Conservation (phyloP, 2,888 invertebrate species). For the Lithophane socia region DNA sequence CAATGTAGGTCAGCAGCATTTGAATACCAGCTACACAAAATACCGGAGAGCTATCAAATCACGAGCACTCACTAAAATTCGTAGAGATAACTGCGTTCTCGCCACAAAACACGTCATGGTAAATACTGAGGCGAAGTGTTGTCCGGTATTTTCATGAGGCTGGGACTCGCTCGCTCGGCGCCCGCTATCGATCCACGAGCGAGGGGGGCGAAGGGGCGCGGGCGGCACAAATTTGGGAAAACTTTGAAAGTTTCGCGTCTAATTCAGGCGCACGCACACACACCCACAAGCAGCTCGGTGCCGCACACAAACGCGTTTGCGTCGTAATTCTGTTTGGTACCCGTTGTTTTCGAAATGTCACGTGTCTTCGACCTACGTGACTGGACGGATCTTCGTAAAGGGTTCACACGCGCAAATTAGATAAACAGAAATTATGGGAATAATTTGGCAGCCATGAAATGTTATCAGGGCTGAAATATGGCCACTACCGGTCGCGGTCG, state of each 20-base stretch:
- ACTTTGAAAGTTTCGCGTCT: slow-evolving; percentile 91
- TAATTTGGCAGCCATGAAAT: slow-evolving; percentile 50
- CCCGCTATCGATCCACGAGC: slow-evolving; percentile 86
- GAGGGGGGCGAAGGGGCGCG: slow-evolving; percentile 75
- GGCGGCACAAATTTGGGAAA: slow-evolving; percentile 90
- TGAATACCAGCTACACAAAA: slow-evolving; percentile 37
- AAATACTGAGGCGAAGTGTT: slow-evolving; percentile 84
- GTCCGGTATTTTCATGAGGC: slow-evolving; percentile 88
- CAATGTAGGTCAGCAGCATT: slow-evolving; percentile 47
- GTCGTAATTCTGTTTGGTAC: slow-evolving; percentile 87
- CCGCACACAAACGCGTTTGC: slow-evolving; percentile 79
- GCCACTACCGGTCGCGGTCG: slow-evolving; percentile 32
- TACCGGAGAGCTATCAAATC: slow-evolving; percentile 68
- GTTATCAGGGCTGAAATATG: slow-evolving; percentile 45
- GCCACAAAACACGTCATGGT: slow-evolving; percentile 84
- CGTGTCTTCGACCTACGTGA: slow-evolving; percentile 85
- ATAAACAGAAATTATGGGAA: slow-evolving; percentile 62
- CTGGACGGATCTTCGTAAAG: slow-evolving; percentile 76
- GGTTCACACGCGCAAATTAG: slow-evolving; percentile 70
- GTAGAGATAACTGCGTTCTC: slow-evolving; percentile 74
- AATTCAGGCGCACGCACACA: slow-evolving; percentile 91
- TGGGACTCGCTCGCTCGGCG: slow-evolving; percentile 85
- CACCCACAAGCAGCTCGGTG: slow-evolving; percentile 76
- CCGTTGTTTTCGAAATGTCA: slow-evolving; percentile 86
- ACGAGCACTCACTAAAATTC: slow-evolving; percentile 74